Conservation (phyloP, 2,888 invertebrate species). For the Onthophagus sagittarius region DNA sequence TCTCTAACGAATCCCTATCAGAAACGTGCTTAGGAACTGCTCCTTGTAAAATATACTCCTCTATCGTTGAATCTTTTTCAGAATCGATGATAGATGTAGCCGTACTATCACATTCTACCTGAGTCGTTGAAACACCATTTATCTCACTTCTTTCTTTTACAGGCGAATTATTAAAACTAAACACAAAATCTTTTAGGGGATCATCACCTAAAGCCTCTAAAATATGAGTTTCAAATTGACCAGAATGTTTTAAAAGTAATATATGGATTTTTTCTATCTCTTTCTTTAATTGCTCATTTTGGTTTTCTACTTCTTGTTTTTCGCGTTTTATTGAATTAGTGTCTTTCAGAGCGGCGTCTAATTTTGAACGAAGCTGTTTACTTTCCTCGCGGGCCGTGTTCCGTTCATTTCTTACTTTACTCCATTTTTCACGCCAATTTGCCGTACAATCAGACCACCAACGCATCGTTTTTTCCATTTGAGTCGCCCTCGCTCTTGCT, state of each 20-base stretch:
- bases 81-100: conserved; percentile 36
- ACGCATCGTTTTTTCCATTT: conserved; percentile 99
- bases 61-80: conserved; percentile 44
- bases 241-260: conserved; percentile 64
- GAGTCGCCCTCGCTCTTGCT: conserved; percentile 87
- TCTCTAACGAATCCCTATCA: conserved; percentile 43
- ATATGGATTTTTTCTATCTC: conserved; percentile 78
- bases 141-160: conserved; percentile 33
- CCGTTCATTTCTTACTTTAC: conserved; percentile 86
- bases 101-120: conserved; percentile 45
- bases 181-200: conserved; percentile 47
- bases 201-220: conserved; percentile 52
- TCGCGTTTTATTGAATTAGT: conserved; percentile 69
- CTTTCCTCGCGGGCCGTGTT: conserved; percentile 91
- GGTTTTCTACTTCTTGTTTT: conserved; percentile 72
- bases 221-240: conserved; percentile 60
- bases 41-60: conserved; percentile 62
- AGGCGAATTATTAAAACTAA: conserved; percentile 40
- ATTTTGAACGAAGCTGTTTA: conserved; percentile 73
- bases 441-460: conserved; percentile 99
- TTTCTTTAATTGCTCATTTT: conserved; percentile 71
- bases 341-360: conserved; percentile 77
- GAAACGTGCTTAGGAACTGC: conserved; percentile 59
- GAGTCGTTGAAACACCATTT: conserved; percentile 40
- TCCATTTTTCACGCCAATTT: conserved; percentile 95